phyloP scores from a whole-genome alignment of 2,888 invertebrate genomes.

The Agonopterix subpropinquella region DNA sequence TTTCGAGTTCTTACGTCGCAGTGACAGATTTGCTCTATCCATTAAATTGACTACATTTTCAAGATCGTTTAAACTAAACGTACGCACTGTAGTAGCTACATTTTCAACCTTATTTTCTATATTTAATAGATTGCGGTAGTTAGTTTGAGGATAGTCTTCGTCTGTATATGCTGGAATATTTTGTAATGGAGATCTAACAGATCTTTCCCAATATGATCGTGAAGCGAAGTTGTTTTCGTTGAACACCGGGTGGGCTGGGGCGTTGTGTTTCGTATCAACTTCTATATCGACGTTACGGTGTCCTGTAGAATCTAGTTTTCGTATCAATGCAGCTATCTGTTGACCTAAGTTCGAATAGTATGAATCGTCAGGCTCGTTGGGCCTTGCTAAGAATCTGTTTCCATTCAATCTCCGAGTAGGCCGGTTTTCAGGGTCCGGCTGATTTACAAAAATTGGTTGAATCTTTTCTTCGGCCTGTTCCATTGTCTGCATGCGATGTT shows the following conservation, averaged over 20 bases:
- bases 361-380: slow-evolving; percentile 28
- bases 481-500: too few relatives aligned
- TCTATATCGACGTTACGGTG: slow-evolving; percentile 35
- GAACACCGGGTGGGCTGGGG: slow-evolving; percentile 28
- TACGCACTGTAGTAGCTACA: slow-evolving; percentile 31
- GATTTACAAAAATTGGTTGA: too few relatives aligned
- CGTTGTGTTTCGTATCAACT: slow-evolving; percentile 12
- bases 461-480: too few relatives aligned
- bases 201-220: slow-evolving; percentile 58
- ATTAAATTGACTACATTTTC: slow-evolving; percentile 52
- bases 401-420: not conserved
- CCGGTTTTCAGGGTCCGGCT: not conserved
- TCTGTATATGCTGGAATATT: slow-evolving; percentile 17
- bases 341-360: slow-evolving; percentile 55
- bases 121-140: slow-evolving; percentile 45
- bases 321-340: slow-evolving; percentile 58
- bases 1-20: too few relatives aligned
- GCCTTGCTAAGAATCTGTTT: slow-evolving; percentile 5
- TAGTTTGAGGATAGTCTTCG: slow-evolving; percentile 29
- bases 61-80: slow-evolving; percentile 45
- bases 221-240: slow-evolving; percentile 38
- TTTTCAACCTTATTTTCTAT: slow-evolving; percentile 54
- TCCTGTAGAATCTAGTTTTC: slow-evolving; percentile 35
- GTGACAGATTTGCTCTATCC: slow-evolving; percentile 18
- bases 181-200: slow-evolving; percentile 49